Evolutionary conservation across 2,113 vertebrate genomes (phyloP).

Genomic region (Puffinus mauretanicus): DNA sequence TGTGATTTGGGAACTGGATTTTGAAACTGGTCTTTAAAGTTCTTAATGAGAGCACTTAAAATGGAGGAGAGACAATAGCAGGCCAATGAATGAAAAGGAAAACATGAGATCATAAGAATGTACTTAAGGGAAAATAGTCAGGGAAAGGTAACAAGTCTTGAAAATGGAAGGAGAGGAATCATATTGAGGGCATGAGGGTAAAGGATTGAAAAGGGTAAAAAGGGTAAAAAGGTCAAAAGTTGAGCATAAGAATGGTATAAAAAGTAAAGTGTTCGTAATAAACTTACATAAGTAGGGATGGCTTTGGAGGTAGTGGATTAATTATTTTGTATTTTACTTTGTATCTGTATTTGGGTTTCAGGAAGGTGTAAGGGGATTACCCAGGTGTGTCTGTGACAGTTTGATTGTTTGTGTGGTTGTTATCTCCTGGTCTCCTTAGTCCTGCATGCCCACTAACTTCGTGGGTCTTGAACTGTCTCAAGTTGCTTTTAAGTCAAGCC

Average conservation of each 20-base stretch:
- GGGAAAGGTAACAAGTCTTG: not conserved
- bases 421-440: not conserved
- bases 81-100: not conserved
- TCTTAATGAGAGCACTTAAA: not conserved
- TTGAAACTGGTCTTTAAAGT: not conserved
- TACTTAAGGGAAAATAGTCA: not conserved
- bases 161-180: not conserved
- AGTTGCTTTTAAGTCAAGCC: not conserved
- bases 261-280: not conserved
- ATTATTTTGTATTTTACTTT: not conserved
- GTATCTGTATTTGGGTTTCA: not conserved
- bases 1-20: not conserved
- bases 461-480: not conserved
- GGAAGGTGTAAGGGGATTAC: not conserved
- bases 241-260: not conserved
- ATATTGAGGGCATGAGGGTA: not conserved
- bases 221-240: not conserved
- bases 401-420: not conserved
- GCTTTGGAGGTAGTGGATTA: not conserved
- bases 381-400: not conserved
- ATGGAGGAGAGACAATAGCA: not conserved
- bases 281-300: not conserved
- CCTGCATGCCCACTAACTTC: not conserved
- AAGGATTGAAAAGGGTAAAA: not conserved
- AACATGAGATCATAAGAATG: not conserved